A percentile compares a stretch with the other conserved stretches of the same genome.
Conservation (phyloP, 2,888 invertebrate genomes). For the Sesia apiformis region DNA sequence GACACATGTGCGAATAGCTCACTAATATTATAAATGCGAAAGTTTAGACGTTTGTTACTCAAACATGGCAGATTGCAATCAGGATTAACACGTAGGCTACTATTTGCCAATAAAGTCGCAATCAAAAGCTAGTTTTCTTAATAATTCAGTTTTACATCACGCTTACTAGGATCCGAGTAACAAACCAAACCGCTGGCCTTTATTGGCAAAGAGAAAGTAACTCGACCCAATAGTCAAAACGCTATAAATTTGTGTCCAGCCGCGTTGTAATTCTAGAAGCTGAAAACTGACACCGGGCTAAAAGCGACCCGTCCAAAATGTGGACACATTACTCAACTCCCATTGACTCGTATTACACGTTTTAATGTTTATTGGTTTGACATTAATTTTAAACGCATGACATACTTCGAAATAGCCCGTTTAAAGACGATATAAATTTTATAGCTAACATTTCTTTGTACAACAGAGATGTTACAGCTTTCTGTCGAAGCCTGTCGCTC, state of each 20-base stretch:
- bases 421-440: constrained; percentile 3
- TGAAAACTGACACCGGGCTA: constrained; percentile 35
- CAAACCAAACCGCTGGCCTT: background rate
- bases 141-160: no score
- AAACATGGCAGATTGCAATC: no score
- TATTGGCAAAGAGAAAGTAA: background rate
- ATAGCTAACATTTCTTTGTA: background rate
- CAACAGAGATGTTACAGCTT: no score
- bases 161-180: no score
- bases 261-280: constrained; percentile 6
- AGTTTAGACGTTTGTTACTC: no score
- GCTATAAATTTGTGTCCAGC: constrained; percentile 11
- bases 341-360: constrained; percentile 28
- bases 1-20: no score
- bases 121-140: no score
- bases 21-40: no score
- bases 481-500: no score
- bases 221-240: constrained; percentile 8
- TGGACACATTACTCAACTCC: constrained; percentile 29
- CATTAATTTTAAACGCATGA: constrained; percentile 1
- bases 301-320: constrained; percentile 51
- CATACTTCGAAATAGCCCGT: constrained; percentile 1
- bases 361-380: background rate
- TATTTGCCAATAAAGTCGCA: no score
- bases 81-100: no score